These are phyloP conservation scores for Turnix velox DNA, from an alignment of 2,113 vertebrate species.

Conservation along the genomic window DNA sequence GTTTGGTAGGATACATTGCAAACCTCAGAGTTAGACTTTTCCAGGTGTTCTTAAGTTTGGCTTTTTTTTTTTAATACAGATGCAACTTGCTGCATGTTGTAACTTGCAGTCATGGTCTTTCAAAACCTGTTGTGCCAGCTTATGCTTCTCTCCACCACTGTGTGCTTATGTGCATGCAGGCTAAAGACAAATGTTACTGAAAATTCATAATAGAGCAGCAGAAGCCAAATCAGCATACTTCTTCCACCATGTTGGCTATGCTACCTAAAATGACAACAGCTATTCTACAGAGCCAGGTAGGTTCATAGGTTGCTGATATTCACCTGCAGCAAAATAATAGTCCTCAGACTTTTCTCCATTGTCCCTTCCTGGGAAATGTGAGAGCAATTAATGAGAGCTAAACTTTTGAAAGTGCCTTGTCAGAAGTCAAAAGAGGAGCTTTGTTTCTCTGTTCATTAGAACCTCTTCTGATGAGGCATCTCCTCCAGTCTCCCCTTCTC, in stretches of 20 bases:
- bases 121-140: neutral
- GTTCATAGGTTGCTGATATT: neutral
- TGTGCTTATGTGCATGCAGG: accelerated
- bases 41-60: neutral
- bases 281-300: neutral
- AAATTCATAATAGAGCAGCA: neutral
- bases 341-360: neutral
- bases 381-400: neutral
- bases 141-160: neutral
- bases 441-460: neutral
- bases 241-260: neutral
- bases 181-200: neutral
- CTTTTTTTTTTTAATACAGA: neutral
- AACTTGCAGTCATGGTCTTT: neutral
- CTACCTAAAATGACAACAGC: neutral
- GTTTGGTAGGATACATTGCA: neutral
- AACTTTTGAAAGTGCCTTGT: neutral
- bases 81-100: neutral
- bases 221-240: neutral
- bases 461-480: neutral
- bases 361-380: neutral
- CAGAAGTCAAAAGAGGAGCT: neutral
- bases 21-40: neutral
- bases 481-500: neutral
- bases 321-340: neutral